These are phyloP conservation scores for Petrophora chlorosata DNA, from an alignment of 2,888 invertebrate species.

Conservation along the genomic window DNA sequence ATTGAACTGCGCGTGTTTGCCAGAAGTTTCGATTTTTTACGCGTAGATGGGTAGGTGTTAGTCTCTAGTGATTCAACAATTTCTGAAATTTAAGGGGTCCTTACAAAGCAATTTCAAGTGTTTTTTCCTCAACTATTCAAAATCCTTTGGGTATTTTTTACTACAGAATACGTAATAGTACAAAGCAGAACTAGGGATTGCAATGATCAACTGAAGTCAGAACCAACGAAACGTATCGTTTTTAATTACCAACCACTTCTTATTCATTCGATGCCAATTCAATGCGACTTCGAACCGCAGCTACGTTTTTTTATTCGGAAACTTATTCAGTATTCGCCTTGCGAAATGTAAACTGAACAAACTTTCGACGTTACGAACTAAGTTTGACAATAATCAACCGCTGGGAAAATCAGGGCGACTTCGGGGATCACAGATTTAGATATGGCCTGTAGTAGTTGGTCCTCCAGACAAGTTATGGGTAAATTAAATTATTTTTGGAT, in stretches of 20 bases:
- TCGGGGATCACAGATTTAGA: not conserved
- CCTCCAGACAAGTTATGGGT: not conserved
- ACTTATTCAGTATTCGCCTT: slow-evolving; percentile 55
- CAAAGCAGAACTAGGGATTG: not conserved
- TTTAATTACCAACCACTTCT: slow-evolving; percentile 40
- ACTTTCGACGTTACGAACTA: slow-evolving; percentile 50
- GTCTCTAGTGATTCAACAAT: no score
- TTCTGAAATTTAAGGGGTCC: no score
- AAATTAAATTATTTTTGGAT: no score
- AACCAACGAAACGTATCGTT: slow-evolving; percentile 35
- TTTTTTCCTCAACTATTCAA: no score
- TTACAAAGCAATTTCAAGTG: no score
- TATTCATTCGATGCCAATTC: slow-evolving; percentile 38
- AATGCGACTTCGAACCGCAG: slow-evolving; percentile 47
- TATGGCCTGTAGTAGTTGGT: not conserved
- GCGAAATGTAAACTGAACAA: slow-evolving; percentile 58
- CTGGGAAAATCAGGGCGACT: slow-evolving; percentile 16
- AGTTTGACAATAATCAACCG: slow-evolving; percentile 65
- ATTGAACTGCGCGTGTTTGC: not conserved
- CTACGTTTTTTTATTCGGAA: slow-evolving; percentile 49
- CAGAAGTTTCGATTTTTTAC: no score
- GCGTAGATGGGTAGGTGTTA: no score
- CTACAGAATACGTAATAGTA: no score
- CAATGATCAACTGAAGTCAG: slow-evolving; percentile 3
- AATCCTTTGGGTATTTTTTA: no score